Conservation (phyloP, 2,113 vertebrate species). For the Antechinus stuartii region DNA sequence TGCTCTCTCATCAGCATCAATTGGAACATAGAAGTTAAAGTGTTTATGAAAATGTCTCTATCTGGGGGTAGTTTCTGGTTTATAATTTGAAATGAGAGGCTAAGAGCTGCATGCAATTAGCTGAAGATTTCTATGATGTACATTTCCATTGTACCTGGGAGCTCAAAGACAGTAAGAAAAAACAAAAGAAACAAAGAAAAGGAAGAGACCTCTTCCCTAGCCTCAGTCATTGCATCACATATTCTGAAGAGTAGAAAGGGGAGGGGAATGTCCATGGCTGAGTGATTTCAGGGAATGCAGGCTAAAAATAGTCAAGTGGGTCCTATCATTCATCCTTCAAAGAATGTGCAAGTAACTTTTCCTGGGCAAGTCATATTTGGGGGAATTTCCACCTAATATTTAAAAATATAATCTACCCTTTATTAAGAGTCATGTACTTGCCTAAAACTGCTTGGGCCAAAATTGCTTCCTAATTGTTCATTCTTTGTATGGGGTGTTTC, state of each 20-base stretch:
- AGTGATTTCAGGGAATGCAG: slow-evolving; percentile 43
- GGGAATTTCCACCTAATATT: slow-evolving; percentile 12
- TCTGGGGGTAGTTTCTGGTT: slow-evolving; percentile 40
- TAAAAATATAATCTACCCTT: slow-evolving; percentile 31
- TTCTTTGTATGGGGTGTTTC: background rate
- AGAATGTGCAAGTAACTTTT: slow-evolving; percentile 50
- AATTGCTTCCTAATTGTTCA: background rate
- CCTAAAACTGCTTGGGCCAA: background rate
- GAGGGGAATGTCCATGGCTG: background rate
- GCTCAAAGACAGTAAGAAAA: slow-evolving; percentile 31
- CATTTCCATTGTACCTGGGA: background rate
- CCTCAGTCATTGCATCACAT: background rate
- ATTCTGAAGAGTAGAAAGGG: slow-evolving; percentile 5
- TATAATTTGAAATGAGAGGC: slow-evolving; percentile 60
- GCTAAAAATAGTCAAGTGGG: slow-evolving; percentile 29
- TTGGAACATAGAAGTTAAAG: slow-evolving; percentile 46
- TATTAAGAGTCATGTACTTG: slow-evolving; percentile 6
- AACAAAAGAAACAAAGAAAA: slow-evolving; percentile 37
- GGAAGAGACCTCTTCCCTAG: background rate
- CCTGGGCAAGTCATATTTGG: background rate
- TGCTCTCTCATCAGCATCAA: slow-evolving; percentile 66
- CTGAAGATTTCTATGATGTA: slow-evolving; percentile 19
- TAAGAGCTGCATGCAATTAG: slow-evolving; percentile 51
- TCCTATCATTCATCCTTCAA: slow-evolving; percentile 34
- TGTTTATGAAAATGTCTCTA: slow-evolving; percentile 68